phyloP scores from a whole-genome alignment of 2,113 vertebrate genomes.

The Nicator chloris region DNA sequence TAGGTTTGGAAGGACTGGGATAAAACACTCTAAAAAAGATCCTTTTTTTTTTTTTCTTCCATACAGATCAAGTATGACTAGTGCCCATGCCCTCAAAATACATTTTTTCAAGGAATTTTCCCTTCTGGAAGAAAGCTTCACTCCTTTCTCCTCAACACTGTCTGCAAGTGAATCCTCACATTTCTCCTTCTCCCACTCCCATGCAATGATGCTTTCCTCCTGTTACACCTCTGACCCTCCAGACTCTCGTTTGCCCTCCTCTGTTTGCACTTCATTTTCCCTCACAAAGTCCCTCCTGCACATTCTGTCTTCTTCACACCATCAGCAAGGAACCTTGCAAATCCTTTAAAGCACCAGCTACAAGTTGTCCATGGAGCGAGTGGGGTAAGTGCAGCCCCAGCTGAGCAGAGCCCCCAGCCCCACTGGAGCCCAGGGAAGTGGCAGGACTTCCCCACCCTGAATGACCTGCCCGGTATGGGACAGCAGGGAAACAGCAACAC shows the following conservation, averaged over 20 bases:
- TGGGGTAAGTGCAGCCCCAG: rapidly evolving
- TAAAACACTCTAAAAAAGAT: background rate
- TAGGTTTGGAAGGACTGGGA: background rate
- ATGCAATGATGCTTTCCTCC: rapidly evolving
- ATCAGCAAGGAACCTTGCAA: background rate
- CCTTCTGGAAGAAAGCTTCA: background rate
- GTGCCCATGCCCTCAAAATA: background rate
- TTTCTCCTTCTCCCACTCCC: background rate
- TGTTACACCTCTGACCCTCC: background rate
- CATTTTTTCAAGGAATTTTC: background rate
- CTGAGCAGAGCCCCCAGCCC: background rate
- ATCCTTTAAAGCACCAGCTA: background rate
- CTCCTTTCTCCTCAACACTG: background rate
- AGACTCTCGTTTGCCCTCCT: background rate
- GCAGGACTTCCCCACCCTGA: rapidly evolving
- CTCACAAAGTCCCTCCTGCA: background rate
- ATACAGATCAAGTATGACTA: background rate
- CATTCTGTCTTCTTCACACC: background rate
- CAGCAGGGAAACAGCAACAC: background rate
- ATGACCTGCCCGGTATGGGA: rapidly evolving
- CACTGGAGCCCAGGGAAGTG: background rate
- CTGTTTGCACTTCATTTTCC: background rate
- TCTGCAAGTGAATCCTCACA: background rate
- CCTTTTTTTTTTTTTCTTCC: background rate
- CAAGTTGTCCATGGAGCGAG: no score